Conservation (phyloP, 1,140 invertebrate species). For the Drosophila sulfurigaster region DNA sequence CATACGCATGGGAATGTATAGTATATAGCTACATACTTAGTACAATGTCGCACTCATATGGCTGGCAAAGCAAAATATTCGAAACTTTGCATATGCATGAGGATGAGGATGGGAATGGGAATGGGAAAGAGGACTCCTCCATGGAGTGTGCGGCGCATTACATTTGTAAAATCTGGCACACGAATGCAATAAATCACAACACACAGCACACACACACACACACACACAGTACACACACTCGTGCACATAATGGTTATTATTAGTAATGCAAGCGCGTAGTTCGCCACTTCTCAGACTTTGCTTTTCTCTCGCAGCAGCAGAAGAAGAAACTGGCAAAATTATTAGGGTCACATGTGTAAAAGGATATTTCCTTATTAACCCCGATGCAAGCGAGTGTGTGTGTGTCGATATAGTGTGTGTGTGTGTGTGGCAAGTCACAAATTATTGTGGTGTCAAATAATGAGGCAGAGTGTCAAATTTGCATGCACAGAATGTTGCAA, state of each 20-base stretch:
- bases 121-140: neutral
- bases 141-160: constrained; percentile 64
- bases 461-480: constrained; percentile 81
- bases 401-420: constrained; percentile 25
- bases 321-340: constrained; percentile 70
- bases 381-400: constrained; percentile 31
- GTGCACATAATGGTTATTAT: constrained; percentile 71
- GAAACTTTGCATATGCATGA: constrained; percentile 82
- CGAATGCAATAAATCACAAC: constrained; percentile 83
- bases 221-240: constrained; percentile 16
- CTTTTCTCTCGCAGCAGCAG: constrained; percentile 5
- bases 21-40: constrained; percentile 35
- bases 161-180: constrained; percentile 84
- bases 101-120: neutral
- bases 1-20: constrained; percentile 20
- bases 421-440: constrained; percentile 35
- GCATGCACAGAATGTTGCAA: constrained; percentile 70
- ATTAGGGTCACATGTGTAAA: constrained; percentile 84
- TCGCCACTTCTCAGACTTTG: constrained; percentile 44
- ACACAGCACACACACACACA: constrained; percentile 34
- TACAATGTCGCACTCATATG: constrained; percentile 67
- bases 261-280: constrained; percentile 74
- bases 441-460: constrained; percentile 81
- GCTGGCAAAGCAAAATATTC: constrained; percentile 70
- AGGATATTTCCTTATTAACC: constrained; percentile 84